Evolutionary conservation across 92 coral and sea anemone genomes (phyloP).

Genomic region (Isaurus tuberculatus): DNA sequence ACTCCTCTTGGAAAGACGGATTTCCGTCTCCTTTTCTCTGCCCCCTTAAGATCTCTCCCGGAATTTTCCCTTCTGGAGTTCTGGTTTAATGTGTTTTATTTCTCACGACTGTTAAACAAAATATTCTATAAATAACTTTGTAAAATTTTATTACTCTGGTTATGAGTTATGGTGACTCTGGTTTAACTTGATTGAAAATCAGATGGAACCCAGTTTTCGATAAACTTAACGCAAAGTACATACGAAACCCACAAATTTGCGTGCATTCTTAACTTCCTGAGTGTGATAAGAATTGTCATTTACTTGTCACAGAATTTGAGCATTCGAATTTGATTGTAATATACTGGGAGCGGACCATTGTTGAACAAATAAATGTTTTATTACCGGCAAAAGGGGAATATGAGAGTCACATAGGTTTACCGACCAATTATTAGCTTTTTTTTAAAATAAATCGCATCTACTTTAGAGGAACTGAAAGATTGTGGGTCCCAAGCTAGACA

Average conservation of each 20-base stretch:
- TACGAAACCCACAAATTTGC: constrained; percentile 19
- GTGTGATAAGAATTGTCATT: constrained; percentile 22
- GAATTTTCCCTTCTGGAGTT: too few species aligned
- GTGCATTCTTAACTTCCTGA: constrained; percentile 22
- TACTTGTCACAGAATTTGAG: constrained; percentile 4
- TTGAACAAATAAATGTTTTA: neutral
- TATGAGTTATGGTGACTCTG: too few species aligned
- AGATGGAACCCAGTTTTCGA: neutral
- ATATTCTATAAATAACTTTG: neutral
- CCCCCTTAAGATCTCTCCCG: too few species aligned
- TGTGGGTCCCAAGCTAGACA: neutral
- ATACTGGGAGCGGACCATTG: neutral
- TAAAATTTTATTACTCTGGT: neutral
- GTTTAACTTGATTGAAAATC: neutral
- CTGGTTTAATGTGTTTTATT: neutral
- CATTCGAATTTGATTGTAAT: constrained; percentile 7
- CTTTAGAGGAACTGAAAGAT: neutral
- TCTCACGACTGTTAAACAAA: neutral
- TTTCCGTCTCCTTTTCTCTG: too few species aligned
- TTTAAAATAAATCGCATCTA: neutral
- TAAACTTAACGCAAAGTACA: neutral
- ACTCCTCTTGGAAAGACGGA: too few species aligned
- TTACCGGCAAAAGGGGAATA: neutral
- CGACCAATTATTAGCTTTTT: neutral
- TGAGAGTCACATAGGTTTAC: neutral